phyloP scores from a whole-genome alignment of 2,888 invertebrate species.

The Elmis aenea region DNA sequence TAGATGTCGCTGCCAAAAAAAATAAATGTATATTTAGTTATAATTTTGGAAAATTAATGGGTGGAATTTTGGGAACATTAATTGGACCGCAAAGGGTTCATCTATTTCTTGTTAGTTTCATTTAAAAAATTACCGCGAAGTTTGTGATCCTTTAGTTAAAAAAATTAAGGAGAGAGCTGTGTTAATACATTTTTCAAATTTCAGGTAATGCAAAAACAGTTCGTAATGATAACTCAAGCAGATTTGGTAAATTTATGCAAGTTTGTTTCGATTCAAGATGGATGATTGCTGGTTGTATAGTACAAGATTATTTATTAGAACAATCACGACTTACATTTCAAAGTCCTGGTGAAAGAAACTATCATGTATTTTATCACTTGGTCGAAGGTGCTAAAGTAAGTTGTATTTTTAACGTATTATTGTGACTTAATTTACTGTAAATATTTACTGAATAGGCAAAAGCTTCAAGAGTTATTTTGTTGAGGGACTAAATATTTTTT shows the following conservation, averaged over 20 bases:
- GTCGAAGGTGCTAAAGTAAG: constrained; percentile 73
- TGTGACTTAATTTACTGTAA: too few species aligned
- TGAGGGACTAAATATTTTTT: constrained; percentile 8
- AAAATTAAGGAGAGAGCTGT: too few species aligned
- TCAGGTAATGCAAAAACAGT: constrained; percentile 90
- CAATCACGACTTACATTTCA: constrained; percentile 89
- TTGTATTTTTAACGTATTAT: too few species aligned
- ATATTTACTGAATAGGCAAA: too few species aligned
- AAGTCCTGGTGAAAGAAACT: constrained; percentile 80
- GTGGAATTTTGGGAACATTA: too few species aligned
- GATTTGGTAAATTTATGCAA: constrained; percentile 95
- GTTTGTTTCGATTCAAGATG: constrained; percentile 85
- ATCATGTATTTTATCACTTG: constrained; percentile 88
- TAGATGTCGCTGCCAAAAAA: too few species aligned
- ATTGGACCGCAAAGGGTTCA: too few species aligned
- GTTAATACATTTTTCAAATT: constrained; percentile 13
- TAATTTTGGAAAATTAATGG: too few species aligned
- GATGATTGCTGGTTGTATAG: constrained; percentile 86
- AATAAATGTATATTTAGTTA: too few species aligned
- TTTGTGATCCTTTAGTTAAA: too few species aligned
- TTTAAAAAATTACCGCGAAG: too few species aligned
- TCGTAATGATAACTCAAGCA: constrained; percentile 86
- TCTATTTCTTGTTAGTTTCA: too few species aligned
- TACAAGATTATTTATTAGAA: constrained; percentile 86
- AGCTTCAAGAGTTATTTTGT: background rate